Evolutionary conservation across 2,888 invertebrate species (phyloP).

Genomic region (Galerucella nymphaeae): DNA sequence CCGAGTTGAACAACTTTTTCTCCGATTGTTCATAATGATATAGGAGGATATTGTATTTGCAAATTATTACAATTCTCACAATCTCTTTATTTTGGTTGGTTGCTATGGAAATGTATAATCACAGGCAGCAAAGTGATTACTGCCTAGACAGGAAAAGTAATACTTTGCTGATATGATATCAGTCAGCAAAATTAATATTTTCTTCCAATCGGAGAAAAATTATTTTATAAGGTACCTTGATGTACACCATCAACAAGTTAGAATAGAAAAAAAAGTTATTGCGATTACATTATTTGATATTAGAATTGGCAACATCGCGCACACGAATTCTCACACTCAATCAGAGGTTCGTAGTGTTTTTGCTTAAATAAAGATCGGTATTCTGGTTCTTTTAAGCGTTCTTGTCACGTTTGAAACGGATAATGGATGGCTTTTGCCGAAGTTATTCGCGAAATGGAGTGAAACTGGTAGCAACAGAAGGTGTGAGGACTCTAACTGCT

Average conservation of each 20-base stretch:
- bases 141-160: no score
- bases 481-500: conserved; percentile 59
- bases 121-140: no score
- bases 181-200: no score
- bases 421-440: conserved; percentile 42
- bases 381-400: conserved; percentile 39
- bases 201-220: no score
- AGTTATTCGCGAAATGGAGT: conserved; percentile 58
- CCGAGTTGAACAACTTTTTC: no score
- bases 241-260: neutral
- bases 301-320: conserved; percentile 22
- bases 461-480: conserved; percentile 59
- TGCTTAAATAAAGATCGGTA: conserved; percentile 40
- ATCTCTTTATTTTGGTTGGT: no score
- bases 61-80: no score
- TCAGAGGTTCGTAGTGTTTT: conserved; percentile 35
- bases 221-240: no score
- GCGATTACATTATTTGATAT: neutral
- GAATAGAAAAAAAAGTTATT: neutral
- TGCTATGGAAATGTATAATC: no score
- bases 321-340: conserved; percentile 42
- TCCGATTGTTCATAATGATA: no score
- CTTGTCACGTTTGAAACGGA: conserved; percentile 41
- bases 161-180: no score
- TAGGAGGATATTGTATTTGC: no score